Conservation (phyloP, 2,888 invertebrate genomes). For the Perdita meconis region DNA sequence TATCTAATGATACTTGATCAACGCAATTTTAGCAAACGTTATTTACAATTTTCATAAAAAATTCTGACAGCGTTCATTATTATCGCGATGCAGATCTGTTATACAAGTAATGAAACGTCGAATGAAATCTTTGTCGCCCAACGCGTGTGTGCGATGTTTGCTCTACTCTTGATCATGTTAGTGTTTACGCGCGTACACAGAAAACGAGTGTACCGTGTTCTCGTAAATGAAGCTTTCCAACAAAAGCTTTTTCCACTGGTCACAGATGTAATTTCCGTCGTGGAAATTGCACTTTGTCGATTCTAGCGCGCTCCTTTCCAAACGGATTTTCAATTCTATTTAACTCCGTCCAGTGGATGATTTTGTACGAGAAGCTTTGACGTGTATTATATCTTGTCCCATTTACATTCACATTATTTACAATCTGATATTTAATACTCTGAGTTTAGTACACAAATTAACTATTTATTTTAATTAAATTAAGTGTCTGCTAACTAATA, state of each 20-base stretch:
- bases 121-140: not conserved
- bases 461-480: too few species aligned
- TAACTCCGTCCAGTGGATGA: constrained; percentile 14
- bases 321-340: constrained; percentile 55
- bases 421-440: not conserved
- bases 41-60: not conserved
- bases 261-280: constrained; percentile 70
- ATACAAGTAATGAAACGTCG: constrained; percentile 25
- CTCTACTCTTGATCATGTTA: not conserved
- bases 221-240: constrained; percentile 25
- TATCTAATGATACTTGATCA: too few species aligned
- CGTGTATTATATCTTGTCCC: not conserved
- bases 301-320: constrained; percentile 39
- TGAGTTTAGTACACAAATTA: too few species aligned
- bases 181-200: not conserved
- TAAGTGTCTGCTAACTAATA: too few species aligned
- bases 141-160: not conserved
- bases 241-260: constrained; percentile 42
- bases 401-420: constrained; percentile 1
- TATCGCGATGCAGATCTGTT: not conserved
- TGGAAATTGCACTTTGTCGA: constrained; percentile 68
- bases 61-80: not conserved
- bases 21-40: not conserved
- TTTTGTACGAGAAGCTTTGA: constrained; percentile 2
- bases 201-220: constrained; percentile 4